Conservation (phyloP, 1,140 invertebrate genomes). For the Sinella curviseta region DNA sequence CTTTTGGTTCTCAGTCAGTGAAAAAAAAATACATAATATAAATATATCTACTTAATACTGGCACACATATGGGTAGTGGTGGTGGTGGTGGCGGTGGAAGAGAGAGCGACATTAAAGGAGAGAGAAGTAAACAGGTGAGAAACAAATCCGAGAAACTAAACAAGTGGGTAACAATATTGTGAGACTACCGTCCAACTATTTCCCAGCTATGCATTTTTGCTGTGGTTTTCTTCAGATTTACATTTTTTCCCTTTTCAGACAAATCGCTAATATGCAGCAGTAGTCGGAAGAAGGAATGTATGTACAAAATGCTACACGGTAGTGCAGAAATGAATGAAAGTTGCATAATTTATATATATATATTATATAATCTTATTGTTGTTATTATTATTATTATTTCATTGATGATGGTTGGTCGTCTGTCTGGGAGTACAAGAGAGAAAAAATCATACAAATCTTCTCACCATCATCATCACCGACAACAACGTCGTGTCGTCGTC, state of each 20-base stretch:
- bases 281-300: not conserved
- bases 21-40: too few species aligned
- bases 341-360: not conserved
- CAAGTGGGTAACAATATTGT: conserved; percentile 12
- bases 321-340: not conserved
- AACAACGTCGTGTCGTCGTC: too few species aligned
- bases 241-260: not conserved
- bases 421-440: too few species aligned
- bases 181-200: conserved; percentile 8
- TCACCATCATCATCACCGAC: too few species aligned
- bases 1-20: not conserved
- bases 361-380: not conserved
- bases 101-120: not conserved
- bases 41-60: too few species aligned
- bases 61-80: not conserved
- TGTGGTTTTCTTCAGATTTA: not conserved
- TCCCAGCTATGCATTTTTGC: conserved; percentile 13
- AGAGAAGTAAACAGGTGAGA: conserved; percentile 5
- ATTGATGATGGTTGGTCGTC: too few species aligned
- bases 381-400: too few species aligned
- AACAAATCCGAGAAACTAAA: conserved; percentile 18
- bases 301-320: too few species aligned
- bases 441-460: too few species aligned
- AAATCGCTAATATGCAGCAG: not conserved
- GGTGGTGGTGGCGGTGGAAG: too few species aligned